phyloP scores from a whole-genome alignment of 2,797 vertebrate genomes.

The Xenentodon cancila region DNA sequence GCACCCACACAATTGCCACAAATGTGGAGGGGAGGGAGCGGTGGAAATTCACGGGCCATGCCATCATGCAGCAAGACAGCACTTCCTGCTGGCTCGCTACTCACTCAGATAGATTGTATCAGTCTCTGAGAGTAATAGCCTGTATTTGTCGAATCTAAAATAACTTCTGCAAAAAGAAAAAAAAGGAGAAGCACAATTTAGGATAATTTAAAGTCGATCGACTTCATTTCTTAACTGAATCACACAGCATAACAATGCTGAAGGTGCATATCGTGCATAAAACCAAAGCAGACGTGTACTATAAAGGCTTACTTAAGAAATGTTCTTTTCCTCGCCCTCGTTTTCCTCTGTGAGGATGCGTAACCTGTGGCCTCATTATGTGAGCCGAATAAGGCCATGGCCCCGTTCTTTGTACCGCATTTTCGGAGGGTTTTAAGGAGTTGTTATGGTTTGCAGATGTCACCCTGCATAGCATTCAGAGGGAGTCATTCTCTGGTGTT shows the following conservation, averaged over 20 bases:
- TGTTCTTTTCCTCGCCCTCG: constrained; percentile 15
- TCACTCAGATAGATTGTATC: constrained; percentile 45
- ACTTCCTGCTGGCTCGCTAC: constrained; percentile 36
- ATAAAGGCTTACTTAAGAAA: constrained; percentile 59
- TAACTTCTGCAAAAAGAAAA: constrained; percentile 12
- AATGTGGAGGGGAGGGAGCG: constrained; percentile 20
- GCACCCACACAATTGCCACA: constrained; percentile 64
- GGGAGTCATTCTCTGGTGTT: constrained; percentile 72
- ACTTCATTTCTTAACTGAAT: constrained; percentile 32
- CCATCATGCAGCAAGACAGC: constrained; percentile 31
- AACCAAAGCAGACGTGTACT: constrained; percentile 49
- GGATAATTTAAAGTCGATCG: constrained; percentile 49
- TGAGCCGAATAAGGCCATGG: constrained; percentile 58
- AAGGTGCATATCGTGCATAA: constrained; percentile 23
- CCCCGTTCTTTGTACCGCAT: constrained; percentile 70
- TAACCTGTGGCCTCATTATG: constrained; percentile 68
- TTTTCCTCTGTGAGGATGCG: constrained; percentile 57
- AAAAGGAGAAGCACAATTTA: constrained; percentile 37
- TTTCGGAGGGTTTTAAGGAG: constrained; percentile 60
- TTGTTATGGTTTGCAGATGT: constrained; percentile 85
- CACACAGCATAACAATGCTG: constrained; percentile 23
- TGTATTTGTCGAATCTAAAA: constrained; percentile 44
- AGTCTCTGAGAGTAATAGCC: constrained; percentile 25
- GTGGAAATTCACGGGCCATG: constrained; percentile 39
- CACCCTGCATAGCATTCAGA: constrained; percentile 77